These are phyloP conservation scores for Eupristina koningsbergeri DNA, from an alignment of 1,140 invertebrate species.

Conservation along the genomic window DNA sequence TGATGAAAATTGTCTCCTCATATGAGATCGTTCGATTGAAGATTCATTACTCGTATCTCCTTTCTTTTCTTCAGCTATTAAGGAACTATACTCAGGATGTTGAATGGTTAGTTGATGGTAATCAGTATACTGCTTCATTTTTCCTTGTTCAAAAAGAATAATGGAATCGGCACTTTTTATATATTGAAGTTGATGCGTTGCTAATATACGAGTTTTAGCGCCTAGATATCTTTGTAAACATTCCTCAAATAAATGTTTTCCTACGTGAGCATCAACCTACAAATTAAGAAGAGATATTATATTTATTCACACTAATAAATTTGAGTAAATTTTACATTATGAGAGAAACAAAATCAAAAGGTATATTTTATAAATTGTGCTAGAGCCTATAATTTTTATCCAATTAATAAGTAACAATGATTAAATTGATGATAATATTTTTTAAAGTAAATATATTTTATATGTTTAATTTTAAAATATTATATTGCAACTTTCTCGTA, in stretches of 20 bases:
- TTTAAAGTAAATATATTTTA: no score
- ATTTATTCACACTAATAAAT: not conserved
- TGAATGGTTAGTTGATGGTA: constrained; percentile 75
- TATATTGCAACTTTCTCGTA: no score
- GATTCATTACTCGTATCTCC: constrained; percentile 65
- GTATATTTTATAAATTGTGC: no score
- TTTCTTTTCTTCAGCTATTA: constrained; percentile 63
- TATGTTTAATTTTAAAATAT: no score
- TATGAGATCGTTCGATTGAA: constrained; percentile 57
- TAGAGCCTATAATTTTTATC: no score
- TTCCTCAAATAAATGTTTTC: constrained; percentile 81
- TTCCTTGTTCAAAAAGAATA: constrained; percentile 83
- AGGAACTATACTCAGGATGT: constrained; percentile 64
- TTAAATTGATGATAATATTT: no score
- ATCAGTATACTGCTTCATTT: constrained; percentile 67
- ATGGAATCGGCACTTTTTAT: constrained; percentile 86
- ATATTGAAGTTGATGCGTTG: constrained; percentile 92
- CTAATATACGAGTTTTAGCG: constrained; percentile 80
- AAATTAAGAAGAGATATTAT: constrained; percentile 27
- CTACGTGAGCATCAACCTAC: constrained; percentile 81
- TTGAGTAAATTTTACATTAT: no score
- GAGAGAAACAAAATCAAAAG: no score
- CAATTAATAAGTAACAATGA: no score
- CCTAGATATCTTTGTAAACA: constrained; percentile 75
- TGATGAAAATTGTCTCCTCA: constrained; percentile 64